phyloP scores from a whole-genome alignment of 1,140 invertebrate species.

The Drosophila pandora region DNA sequence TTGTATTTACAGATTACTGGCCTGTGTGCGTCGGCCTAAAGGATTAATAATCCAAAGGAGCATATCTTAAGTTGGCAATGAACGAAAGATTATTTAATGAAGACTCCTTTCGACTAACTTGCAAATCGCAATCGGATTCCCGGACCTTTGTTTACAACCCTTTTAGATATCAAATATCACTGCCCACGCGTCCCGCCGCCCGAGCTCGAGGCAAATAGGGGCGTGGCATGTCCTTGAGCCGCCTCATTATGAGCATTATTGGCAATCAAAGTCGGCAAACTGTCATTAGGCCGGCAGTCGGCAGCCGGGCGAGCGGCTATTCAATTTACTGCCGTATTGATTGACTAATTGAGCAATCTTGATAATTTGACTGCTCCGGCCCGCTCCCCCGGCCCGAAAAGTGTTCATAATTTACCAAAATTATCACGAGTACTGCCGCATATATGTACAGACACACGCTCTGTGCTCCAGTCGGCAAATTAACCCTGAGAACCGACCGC shows the following conservation, averaged over 20 bases:
- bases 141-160: neutral
- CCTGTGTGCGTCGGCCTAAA: too few species aligned
- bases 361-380: constrained; percentile 33
- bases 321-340: constrained; percentile 52
- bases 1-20: too few species aligned
- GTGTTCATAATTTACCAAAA: constrained; percentile 28
- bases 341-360: constrained; percentile 64
- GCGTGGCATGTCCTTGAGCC: neutral
- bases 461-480: constrained; percentile 67
- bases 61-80: too few species aligned
- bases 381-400: neutral
- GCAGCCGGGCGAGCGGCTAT: constrained; percentile 15
- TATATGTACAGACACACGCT: constrained; percentile 17
- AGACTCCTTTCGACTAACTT: too few species aligned
- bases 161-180: constrained; percentile 1
- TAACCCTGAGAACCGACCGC: constrained; percentile 65
- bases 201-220: neutral
- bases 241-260: constrained; percentile 29
- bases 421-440: constrained; percentile 1
- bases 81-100: too few species aligned
- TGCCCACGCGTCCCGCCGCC: neutral
- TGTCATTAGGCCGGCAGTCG: constrained; percentile 38
- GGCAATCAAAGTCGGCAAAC: constrained; percentile 47
- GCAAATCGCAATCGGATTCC: too few species aligned
- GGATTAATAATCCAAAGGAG: too few species aligned